Evolutionary conservation across 2,113 vertebrate genomes (phyloP), one percentile per base, ranked within the genome.

Genomic region (Cynocephalus volans): DNA sequence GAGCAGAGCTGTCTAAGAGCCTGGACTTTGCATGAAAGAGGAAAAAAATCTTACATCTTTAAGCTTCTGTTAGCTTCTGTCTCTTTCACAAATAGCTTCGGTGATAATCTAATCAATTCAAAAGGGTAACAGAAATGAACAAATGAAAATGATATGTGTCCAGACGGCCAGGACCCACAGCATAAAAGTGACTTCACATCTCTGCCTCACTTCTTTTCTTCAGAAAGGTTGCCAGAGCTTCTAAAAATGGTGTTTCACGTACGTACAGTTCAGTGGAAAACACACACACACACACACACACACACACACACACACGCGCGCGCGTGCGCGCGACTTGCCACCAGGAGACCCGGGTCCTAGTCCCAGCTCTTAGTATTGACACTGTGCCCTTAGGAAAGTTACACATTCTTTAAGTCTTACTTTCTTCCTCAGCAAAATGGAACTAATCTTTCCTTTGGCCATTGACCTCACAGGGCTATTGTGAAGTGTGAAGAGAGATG

Each of bases 21-120:
- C 12, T 56, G 21, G n/a, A 31, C 14, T 91, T 67, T 10, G 70
- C 2, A 11, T 45, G 52, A 81, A 76, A 75, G 28, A 60, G 19
- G 21, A 65, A 84, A 69, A 64, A 15, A 50, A 33, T 45, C 41
- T 45, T 36, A 33, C 36, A 73, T 69, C 45, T 80, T 64, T 79
- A 82, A 58, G 70, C n/a, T 48, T 93, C 70, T 93, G 5, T 62
- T 91, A 90, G 77, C 31, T 58, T 70, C 60, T 2, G 18, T 88
- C 24, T 88, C 82, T 72, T 8, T 92, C 77, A 90, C n/a, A 60
- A 85, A 90, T 41, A 90, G 26, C 41, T 97, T 69, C 73, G 82
- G 48, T 85, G 86, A 82, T 54, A 3, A 88, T 54, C 31, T 94
- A 88, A 60, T 41, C 72, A 80, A 94, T 91, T 93, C 83, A 95